Percentiles rank a stretch among this genome's conserved stretches.
phyloP scores from a whole-genome alignment of 2,797 vertebrate genomes.

The Falco novaeseelandiae region DNA sequence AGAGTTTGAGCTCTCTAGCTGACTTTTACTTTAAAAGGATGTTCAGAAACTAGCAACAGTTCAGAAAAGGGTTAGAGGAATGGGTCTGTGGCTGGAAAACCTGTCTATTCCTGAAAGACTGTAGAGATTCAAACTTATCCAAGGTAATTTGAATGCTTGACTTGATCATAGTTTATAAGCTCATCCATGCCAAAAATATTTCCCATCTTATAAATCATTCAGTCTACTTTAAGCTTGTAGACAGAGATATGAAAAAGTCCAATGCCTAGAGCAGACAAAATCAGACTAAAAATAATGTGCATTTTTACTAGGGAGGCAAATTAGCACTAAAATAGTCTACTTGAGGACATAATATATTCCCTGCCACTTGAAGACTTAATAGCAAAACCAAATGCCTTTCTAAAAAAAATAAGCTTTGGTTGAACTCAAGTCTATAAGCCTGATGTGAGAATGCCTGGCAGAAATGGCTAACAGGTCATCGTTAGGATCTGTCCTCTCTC shows the following conservation, averaged over 20 bases:
- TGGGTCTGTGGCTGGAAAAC: background rate
- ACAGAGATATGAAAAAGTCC: background rate
- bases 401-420: background rate
- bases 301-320: background rate
- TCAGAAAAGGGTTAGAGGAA: background rate
- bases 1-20: background rate
- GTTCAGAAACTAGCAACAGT: conserved; percentile 1
- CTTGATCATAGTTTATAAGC: background rate
- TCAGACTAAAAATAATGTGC: background rate
- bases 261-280: background rate
- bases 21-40: background rate
- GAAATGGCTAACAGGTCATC: background rate
- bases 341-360: background rate
- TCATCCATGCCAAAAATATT: conserved; percentile 22
- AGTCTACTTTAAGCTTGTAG: background rate
- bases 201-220: conserved; percentile 12
- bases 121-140: background rate
- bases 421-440: background rate
- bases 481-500: background rate
- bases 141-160: conserved; percentile 21
- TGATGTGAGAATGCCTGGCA: background rate
- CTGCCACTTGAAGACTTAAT: background rate
- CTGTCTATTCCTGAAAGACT: background rate
- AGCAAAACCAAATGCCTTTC: background rate
- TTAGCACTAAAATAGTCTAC: background rate